A percentile compares a stretch with the other conserved stretches of the same genome.
phyloP scores from a whole-genome alignment of 2,888 invertebrate species.

The Polydesmus complanatus region DNA sequence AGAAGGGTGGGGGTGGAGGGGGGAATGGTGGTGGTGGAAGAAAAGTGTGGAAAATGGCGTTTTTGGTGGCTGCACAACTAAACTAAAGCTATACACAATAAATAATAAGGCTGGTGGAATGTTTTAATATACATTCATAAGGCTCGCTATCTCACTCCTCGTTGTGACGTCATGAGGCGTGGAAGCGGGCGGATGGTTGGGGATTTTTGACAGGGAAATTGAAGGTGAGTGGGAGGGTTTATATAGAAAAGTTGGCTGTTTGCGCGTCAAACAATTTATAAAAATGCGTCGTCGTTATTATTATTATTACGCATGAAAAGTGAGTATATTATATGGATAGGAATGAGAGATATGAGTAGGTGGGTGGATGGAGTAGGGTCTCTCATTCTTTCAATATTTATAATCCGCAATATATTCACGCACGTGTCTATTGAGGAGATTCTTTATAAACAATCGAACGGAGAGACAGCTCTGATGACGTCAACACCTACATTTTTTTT shows the following conservation, averaged over 20 bases:
- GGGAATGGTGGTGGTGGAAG: not conserved
- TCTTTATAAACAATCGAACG: not conserved
- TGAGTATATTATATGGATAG: not conserved
- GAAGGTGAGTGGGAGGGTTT: not conserved
- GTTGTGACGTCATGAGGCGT: too few species aligned
- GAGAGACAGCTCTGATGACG: too few species aligned
- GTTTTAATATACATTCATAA: slow-evolving; percentile 10
- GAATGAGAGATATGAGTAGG: not conserved
- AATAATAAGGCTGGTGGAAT: slow-evolving; percentile 1
- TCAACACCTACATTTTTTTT: too few species aligned
- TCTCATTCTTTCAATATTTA: not conserved
- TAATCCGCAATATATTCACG: not conserved
- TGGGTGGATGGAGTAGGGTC: not conserved
- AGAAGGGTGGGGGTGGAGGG: too few species aligned
- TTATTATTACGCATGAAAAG: not conserved
- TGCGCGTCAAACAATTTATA: not conserved
- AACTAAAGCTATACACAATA: not conserved
- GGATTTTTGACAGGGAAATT: not conserved
- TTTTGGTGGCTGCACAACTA: not conserved
- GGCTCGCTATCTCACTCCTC: not conserved
- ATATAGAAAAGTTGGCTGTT: not conserved
- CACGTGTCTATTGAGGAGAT: not conserved
- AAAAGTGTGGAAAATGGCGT: not conserved
- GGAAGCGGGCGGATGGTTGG: too few species aligned
- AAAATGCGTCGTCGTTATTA: not conserved